A percentile compares a stretch with the other conserved stretches of the same genome.
These are phyloP conservation scores for Coenonympha glycerion DNA, from an alignment of 2,888 invertebrate species.

Conservation along the genomic window DNA sequence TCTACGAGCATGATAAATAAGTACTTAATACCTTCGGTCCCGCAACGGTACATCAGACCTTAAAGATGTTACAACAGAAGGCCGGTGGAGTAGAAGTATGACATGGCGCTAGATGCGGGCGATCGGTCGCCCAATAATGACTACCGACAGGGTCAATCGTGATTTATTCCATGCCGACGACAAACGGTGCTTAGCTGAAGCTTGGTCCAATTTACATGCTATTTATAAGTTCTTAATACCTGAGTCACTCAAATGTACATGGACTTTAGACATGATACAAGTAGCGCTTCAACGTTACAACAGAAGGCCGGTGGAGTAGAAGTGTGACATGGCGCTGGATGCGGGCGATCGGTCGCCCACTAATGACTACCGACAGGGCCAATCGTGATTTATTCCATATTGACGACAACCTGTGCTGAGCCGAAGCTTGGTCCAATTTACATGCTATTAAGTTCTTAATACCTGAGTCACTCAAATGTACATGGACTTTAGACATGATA, in stretches of 20 bases:
- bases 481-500: too few species aligned
- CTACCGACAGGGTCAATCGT: constrained; percentile 55
- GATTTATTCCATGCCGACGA: constrained; percentile 61
- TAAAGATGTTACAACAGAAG: constrained; percentile 17
- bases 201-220: not conserved
- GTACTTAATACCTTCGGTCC: too few species aligned
- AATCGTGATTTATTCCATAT: constrained; percentile 64
- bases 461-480: too few species aligned
- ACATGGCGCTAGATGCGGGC: constrained; percentile 43
- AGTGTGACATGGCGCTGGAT: constrained; percentile 34
- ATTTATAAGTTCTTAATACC: too few species aligned
- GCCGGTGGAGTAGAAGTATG: constrained; percentile 23
- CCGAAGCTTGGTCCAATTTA: constrained; percentile 23
- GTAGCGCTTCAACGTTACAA: constrained; percentile 15
- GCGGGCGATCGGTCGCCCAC: constrained; percentile 50
- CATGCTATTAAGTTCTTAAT: too few species aligned
- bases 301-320: constrained; percentile 11
- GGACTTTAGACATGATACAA: too few species aligned
- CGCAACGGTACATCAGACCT: too few species aligned
- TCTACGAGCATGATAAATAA: too few species aligned
- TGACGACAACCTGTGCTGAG: constrained; percentile 39
- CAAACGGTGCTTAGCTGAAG: constrained; percentile 35
- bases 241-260: too few species aligned
- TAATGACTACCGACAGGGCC: constrained; percentile 60
- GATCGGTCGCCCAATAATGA: constrained; percentile 62